phyloP scores from a whole-genome alignment of 2,797 vertebrate genomes.

The Nyctalus aviator region DNA sequence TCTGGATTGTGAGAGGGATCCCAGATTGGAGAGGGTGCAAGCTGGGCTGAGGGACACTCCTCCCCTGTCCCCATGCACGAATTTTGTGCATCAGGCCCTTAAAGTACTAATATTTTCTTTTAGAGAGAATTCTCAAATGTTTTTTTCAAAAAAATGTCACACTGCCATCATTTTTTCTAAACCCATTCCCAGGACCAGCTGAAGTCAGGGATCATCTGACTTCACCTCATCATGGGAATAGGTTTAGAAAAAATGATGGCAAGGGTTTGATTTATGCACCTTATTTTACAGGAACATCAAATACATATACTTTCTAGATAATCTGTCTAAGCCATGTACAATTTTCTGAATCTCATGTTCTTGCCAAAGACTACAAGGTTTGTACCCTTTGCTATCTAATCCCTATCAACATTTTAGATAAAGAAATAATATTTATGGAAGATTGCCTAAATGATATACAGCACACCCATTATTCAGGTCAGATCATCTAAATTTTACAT shows the following conservation, averaged over 20 bases:
- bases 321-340: conserved; percentile 49
- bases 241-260: background rate
- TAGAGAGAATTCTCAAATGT: background rate
- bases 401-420: conserved; percentile 76
- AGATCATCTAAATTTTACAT: conserved; percentile 41
- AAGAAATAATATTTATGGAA: conserved; percentile 76
- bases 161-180: background rate
- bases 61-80: no score
- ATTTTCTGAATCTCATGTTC: conserved; percentile 57
- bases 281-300: conserved; percentile 47
- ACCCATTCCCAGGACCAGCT: background rate
- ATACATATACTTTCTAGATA: conserved; percentile 35
- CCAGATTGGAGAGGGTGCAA: no score
- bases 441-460: conserved; percentile 69
- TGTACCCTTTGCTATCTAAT: conserved; percentile 71
- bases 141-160: background rate
- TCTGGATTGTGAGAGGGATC: no score
- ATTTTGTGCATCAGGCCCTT: background rate
- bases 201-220: background rate
- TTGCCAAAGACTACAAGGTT: conserved; percentile 39
- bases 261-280: background rate
- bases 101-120: background rate
- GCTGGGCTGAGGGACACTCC: no score
- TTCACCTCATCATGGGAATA: no score
- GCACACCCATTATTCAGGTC: background rate